Base-by-base conservation (phyloP, 2,888 invertebrate genomes). In the Amitus sp. region DNA sequence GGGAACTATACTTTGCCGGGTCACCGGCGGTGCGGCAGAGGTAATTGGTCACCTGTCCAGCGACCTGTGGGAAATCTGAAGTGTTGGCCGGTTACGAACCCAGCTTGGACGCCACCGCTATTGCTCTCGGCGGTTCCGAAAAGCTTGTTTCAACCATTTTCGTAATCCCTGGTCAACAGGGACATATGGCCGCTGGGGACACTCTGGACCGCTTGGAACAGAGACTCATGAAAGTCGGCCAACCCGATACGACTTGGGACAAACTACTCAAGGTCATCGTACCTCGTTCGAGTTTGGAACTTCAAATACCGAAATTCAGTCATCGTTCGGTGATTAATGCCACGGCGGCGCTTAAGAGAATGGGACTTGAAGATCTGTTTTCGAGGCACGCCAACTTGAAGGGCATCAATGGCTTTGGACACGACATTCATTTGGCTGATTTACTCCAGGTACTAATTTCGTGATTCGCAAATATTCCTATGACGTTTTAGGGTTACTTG, bases 11-110 rank as follows among this genome's bases (percentile, higher is more conserved):
- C 81, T 94, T 93, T 81, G 93, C 92, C 23, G 93, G 92, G 0
- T 88, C 90, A 37, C 94, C 92, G 0, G 90, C 90, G 5, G 89
- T 92, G 1, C 86, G 93, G 18, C 92, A 93, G 78, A 86, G 92
- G 23, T 88, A 94, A 45, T 83, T 95, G 3, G 89, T 95, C 1
- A 93, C 93, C 0, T 90, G 95, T 2, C 94, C 94, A 0, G 93
- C 94, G 0, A 91, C 90, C 0, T 90, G 94, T 0, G 94, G 90
- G 83, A 87, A 88, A 67, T 85, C 85, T 4, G 90, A 90, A 6
- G 93, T 95, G 69, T 83, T 92, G 18, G 94, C 94, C 1, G 94
- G 94, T 7, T 95, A 94, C 75, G 94, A 95, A 70, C 91, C 93
- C 0, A 88, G 88, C 28, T 81, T 95, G 28, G 95, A 95, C 74